These are phyloP conservation scores for Coelopa pilipes DNA, from an alignment of 2,888 invertebrate species.

Conservation along the genomic window DNA sequence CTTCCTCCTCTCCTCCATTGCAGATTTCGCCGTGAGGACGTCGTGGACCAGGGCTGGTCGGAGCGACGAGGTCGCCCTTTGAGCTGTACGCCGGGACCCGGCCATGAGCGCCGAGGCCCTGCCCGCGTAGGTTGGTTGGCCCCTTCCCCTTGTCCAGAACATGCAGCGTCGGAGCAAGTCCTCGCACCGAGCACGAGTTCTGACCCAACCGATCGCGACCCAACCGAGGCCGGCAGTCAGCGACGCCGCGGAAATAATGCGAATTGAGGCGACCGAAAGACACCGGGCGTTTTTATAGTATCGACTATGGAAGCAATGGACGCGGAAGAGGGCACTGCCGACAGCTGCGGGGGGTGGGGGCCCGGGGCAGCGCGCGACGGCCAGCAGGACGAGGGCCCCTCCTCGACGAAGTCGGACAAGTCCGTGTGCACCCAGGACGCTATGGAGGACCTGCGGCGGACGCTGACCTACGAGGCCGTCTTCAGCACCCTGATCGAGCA, in stretches of 20 bases:
- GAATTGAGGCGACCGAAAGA: constrained; percentile 50
- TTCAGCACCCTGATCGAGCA: constrained; percentile 65
- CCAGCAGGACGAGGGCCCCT: constrained; percentile 26
- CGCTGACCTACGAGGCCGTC: constrained; percentile 66
- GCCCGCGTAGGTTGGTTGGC: too few species aligned
- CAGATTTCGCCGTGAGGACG: too few species aligned
- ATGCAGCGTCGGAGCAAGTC: constrained; percentile 22
- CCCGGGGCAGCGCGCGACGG: constrained; percentile 38
- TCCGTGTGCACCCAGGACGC: constrained; percentile 66
- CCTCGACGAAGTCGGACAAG: constrained; percentile 62
- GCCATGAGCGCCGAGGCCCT: too few species aligned
- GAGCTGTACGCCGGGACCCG: too few species aligned
- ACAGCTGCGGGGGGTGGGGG: not conserved
- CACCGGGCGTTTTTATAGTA: constrained; percentile 41
- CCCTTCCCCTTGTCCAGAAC: too few species aligned
- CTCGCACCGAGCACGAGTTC: constrained; percentile 2
- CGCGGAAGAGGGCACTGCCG: constrained; percentile 2
- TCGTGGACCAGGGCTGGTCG: too few species aligned
- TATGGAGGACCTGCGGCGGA: constrained; percentile 61
- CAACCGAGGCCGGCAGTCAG: not conserved
- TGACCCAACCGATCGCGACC: too few species aligned
- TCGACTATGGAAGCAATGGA: constrained; percentile 30
- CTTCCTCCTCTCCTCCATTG: too few species aligned
- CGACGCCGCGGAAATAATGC: constrained; percentile 47
- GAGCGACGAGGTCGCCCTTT: too few species aligned